Evolutionary conservation across 2,797 vertebrate species (phyloP).

Genomic region (Mico argentatus): DNA sequence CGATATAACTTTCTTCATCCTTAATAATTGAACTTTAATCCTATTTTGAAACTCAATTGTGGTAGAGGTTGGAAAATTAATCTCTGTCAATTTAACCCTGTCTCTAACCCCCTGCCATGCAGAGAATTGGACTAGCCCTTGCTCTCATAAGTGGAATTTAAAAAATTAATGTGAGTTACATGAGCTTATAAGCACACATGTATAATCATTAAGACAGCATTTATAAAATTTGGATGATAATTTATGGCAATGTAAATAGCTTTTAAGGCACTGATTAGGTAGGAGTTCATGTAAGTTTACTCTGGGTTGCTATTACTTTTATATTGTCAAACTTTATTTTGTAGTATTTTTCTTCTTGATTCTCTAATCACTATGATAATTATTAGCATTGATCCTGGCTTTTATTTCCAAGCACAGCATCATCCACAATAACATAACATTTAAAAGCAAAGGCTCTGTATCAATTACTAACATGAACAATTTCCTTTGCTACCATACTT

Average conservation of each 20-base stretch:
- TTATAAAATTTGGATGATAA: not conserved
- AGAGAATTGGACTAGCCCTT: not conserved
- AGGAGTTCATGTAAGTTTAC: not conserved
- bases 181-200: not conserved
- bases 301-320: not conserved
- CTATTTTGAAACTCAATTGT: constrained; percentile 41
- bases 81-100: not conserved
- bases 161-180: not conserved
- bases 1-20: constrained; percentile 15
- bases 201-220: not conserved
- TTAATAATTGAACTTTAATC: constrained; percentile 58
- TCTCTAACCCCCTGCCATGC: not conserved
- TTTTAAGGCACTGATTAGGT: not conserved
- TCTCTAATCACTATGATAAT: not conserved
- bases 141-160: not conserved
- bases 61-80: constrained; percentile 50
- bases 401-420: not conserved
- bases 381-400: not conserved
- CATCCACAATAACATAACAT: not conserved
- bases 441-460: not conserved
- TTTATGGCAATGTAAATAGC: not conserved
- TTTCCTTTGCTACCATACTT: not conserved
- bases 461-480: not conserved
- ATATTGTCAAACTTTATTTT: not conserved
- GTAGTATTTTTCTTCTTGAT: not conserved